Conservation (phyloP, 2,113 vertebrate genomes). For the Dicrurus megarhynchus region DNA sequence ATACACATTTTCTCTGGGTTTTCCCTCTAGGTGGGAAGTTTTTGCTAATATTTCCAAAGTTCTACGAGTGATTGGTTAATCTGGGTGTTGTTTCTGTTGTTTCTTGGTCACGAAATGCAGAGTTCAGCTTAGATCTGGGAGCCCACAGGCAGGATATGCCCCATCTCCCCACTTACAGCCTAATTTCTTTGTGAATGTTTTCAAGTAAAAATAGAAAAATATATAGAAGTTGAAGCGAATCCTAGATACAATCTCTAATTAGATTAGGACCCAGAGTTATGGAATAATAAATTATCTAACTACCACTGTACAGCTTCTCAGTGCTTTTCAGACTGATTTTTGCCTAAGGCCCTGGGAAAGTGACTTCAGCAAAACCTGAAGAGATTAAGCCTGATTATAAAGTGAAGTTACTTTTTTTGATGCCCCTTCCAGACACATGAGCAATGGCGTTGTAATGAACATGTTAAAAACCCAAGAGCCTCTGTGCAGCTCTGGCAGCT, state of each 20-base stretch:
- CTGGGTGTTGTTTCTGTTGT: background rate
- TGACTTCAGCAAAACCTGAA: conserved; percentile 22
- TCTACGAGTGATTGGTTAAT: background rate
- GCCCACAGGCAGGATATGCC: accelerated
- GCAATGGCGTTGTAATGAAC: background rate
- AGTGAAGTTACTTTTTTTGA: background rate
- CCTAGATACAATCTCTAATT: conserved; percentile 37
- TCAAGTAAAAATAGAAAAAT: conserved; percentile 24
- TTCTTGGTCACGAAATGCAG: background rate
- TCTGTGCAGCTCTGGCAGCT: background rate
- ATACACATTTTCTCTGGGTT: background rate
- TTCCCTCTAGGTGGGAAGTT: background rate
- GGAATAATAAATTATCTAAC: conserved; percentile 50
- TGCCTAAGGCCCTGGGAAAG: conserved; percentile 2
- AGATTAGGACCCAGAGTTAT: conserved; percentile 45
- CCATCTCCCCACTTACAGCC: background rate
- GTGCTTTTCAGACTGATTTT: conserved; percentile 35
- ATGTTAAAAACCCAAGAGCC: background rate
- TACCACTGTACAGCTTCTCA: background rate
- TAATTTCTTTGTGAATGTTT: background rate
- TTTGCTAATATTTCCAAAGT: background rate
- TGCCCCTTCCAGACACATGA: background rate
- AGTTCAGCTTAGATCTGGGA: background rate
- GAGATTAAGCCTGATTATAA: conserved; percentile 38
- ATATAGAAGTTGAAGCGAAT: background rate